Evolutionary conservation across 2,113 vertebrate species (phyloP), one percentile per base, ranked within the genome.

Genomic region (Ornithorhynchus anatinus): DNA sequence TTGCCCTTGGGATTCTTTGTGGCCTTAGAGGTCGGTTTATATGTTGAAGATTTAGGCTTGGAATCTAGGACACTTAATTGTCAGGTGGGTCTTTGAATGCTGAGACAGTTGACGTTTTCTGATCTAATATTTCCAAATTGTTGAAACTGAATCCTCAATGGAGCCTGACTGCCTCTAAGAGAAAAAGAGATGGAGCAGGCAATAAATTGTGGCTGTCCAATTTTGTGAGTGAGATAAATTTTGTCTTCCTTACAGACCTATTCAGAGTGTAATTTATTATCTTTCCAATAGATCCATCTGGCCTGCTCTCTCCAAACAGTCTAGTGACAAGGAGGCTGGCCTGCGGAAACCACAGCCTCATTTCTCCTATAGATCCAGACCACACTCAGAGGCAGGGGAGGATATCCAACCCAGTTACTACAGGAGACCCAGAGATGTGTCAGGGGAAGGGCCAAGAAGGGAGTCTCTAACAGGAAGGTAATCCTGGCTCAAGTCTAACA

Each of bases 191-290:
- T 5, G 1, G 44, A 7, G 2, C 32, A 31, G 43, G 27, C 61
- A 75, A 81, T 54, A 68, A 20, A 56, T 43, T 57, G 35, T 31
- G 27, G 31, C 40, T 61, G 59, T 65, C 44, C 64, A 44, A 44
- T 23, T 22, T 69, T 51, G 58, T 40, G 39, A 61, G 54, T 42
- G 48, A 66, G 72, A 75, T 40, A 50, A 32, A 76, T 53, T 52
- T 70, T 58, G 29, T 36, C 69, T 85, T 32, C 16, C 22, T 6
- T 23, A 17, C 31, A 63, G 39, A 68, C 12, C 19, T 47, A 56
- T 53, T 75, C 50, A 57, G 3, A n/a, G 13, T 37, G 12, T 15
- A 50, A 42, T 78, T 62, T 79, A 36, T 74, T 16, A 71, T 38
- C 35, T 37, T 52, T 60, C 17, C 23, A 38, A 17, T 23, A 72